Conservation (phyloP, 2,113 vertebrate species). For the Urocynchramus pylzowi region DNA sequence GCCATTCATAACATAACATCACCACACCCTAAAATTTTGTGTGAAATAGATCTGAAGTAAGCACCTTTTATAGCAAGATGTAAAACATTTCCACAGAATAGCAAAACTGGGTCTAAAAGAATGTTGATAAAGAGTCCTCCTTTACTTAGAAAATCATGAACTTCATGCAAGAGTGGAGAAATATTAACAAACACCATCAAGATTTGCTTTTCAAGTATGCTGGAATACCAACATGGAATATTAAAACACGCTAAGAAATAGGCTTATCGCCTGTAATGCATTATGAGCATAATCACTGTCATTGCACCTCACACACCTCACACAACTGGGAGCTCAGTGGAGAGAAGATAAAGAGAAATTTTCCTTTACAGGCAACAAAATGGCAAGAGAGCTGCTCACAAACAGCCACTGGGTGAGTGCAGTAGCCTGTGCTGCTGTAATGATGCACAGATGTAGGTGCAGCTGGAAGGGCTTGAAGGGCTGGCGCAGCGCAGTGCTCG, state of each 20-base stretch:
- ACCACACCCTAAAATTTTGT: background rate
- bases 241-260: background rate
- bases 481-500: rapidly evolving
- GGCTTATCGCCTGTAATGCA: background rate
- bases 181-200: background rate
- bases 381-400: background rate
- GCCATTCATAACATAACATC: background rate
- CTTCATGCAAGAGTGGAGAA: background rate
- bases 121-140: background rate
- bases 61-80: background rate
- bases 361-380: background rate
- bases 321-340: background rate
- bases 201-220: background rate
- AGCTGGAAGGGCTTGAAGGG: background rate
- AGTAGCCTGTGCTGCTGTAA: background rate
- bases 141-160: background rate
- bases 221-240: background rate
- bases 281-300: background rate
- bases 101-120: background rate
- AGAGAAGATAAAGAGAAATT: background rate
- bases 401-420: background rate
- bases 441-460: background rate
- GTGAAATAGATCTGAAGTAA: background rate
- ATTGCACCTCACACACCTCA: background rate
- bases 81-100: background rate